Base-by-base conservation (phyloP, 2,888 invertebrate genomes). In the Lasioglossum zephyrum region DNA sequence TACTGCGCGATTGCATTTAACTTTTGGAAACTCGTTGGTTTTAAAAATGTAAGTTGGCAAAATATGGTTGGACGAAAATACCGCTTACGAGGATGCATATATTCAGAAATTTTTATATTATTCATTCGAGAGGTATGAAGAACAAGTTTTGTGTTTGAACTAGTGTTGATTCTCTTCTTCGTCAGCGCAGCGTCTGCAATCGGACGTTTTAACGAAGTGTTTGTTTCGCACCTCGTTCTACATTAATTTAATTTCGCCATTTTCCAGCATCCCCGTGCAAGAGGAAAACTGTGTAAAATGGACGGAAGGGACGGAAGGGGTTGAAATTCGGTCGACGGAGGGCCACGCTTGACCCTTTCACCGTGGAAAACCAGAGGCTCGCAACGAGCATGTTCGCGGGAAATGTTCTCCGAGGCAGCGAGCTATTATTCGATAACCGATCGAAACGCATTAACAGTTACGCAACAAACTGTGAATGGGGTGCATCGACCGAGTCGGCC, bases 391-490 rank as follows among this genome's bases (percentile, higher is more conserved):
- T 26, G 31, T 18, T 63, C 63, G 31, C 63, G 63, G 63, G 13
- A 63, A 63, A 26, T 63, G 31, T 18, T 31, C 31, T 31, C 26
- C 31, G 31, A 31, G 16, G 63, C 63, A 31, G 31, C 63, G 63
- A 63, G 31, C 31, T 63, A 63, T 31, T 63, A 63, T 63, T 63
- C 63, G 63, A 63, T 63, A 63, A 63, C 63, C 47, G 47, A 73
- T 47, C 73, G 73, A 73, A 73, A 73, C 49, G 18, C 73, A 31
- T 31, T 73, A 73, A 73, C 73, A 53, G 49, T 73, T 73, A 18
- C 49, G 36, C 49, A 53, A 73, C 73, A 73, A 73, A 36, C 22
- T 73, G 22, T 18, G 13, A 49, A 49, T 9, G n/a, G 47, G 73
- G 13, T 22, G 18, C 49, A 53, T 53, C 53, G 73, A 53, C 49